Percentiles rank a stretch among this genome's conserved stretches.
These are phyloP conservation scores for Sylvia borin DNA, from an alignment of 2,797 vertebrate species.

Conservation along the genomic window DNA sequence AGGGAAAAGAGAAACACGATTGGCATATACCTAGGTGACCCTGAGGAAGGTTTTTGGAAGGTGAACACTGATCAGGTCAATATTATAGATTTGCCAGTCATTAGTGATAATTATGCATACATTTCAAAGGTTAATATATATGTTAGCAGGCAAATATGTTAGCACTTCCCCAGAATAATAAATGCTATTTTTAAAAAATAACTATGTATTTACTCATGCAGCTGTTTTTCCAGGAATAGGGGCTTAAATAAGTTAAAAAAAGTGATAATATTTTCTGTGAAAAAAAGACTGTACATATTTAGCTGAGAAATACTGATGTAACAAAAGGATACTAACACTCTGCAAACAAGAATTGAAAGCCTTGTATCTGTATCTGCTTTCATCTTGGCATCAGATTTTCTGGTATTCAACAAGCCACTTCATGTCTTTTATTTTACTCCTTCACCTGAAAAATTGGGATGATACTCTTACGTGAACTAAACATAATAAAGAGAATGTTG, in stretches of 20 bases:
- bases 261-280: background rate
- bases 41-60: background rate
- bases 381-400: background rate
- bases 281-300: background rate
- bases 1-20: background rate
- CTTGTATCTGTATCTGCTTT: background rate
- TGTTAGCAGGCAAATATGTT: background rate
- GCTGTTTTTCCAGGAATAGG: background rate
- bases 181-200: background rate
- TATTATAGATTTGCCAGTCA: background rate
- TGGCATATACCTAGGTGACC: background rate
- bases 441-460: background rate
- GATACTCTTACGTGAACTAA: background rate
- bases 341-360: background rate
- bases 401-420: background rate
- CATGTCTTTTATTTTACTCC: background rate
- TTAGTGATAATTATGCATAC: background rate
- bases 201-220: background rate
- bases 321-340: background rate
- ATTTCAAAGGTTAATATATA: background rate
- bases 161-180: background rate
- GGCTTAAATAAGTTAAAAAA: background rate
- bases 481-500: background rate
- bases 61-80: background rate
- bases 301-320: background rate